These are phyloP conservation scores for Euphonia xanthogaster DNA, from an alignment of 2,797 vertebrate species.

Conservation along the genomic window DNA sequence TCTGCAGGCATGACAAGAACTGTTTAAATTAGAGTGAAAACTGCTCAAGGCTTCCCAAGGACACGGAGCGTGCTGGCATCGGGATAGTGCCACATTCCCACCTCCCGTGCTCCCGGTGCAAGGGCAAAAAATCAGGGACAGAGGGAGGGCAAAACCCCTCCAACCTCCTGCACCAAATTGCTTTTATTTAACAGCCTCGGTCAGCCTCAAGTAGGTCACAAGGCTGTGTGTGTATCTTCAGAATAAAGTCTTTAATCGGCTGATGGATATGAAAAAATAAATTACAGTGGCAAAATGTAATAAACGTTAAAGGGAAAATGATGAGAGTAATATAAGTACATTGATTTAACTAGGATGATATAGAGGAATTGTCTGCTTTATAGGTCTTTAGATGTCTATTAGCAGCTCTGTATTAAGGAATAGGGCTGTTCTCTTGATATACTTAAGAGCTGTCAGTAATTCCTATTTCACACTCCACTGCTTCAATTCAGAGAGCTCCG, in stretches of 20 bases:
- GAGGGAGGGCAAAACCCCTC: not conserved
- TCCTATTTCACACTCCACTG: slow-evolving; percentile 84
- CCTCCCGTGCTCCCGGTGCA: not conserved
- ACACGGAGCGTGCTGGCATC: fast-evolving
- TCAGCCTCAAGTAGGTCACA: slow-evolving; percentile 78
- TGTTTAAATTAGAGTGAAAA: not conserved
- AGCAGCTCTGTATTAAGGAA: slow-evolving; percentile 80
- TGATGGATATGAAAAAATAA: slow-evolving; percentile 82
- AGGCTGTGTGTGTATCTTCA: slow-evolving; percentile 74
- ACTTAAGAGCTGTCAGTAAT: slow-evolving; percentile 82
- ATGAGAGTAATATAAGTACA: slow-evolving; percentile 86
- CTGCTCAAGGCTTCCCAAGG: not conserved
- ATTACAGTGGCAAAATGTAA: slow-evolving; percentile 84
- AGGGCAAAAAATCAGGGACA: not conserved
- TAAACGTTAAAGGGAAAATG: slow-evolving; percentile 85
- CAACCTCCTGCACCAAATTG: not conserved
- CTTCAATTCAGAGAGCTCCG: slow-evolving; percentile 77
- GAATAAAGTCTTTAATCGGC: slow-evolving; percentile 83
- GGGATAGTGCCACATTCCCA: not conserved
- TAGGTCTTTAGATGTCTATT: slow-evolving; percentile 86
- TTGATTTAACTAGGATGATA: slow-evolving; percentile 87
- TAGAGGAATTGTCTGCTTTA: slow-evolving; percentile 84
- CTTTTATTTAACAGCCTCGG: slow-evolving; percentile 65
- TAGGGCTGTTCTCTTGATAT: slow-evolving; percentile 80
- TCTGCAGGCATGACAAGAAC: fast-evolving